Percentiles rank a stretch among this genome's conserved stretches.
Conservation (phyloP, 2,888 invertebrate species). For the Cyrtodaria siliqua region DNA sequence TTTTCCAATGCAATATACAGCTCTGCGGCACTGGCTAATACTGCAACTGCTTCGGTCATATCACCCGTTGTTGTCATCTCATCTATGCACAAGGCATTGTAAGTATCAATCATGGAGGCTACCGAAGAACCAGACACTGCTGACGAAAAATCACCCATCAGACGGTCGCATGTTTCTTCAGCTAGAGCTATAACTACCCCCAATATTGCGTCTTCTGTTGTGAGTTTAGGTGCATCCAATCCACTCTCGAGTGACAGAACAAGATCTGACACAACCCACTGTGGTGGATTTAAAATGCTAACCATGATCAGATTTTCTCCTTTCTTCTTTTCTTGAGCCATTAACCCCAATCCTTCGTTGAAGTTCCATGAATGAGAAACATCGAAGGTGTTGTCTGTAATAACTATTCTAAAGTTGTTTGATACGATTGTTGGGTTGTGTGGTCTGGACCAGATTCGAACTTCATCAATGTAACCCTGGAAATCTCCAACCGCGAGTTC, state of each 20-base stretch:
- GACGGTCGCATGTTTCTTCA: constrained; percentile 42
- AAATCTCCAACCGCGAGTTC: constrained; percentile 57
- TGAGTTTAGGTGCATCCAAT: constrained; percentile 32
- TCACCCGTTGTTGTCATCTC: constrained; percentile 54
- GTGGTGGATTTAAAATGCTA: constrained; percentile 56
- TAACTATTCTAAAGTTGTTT: constrained; percentile 62
- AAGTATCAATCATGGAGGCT: constrained; percentile 28
- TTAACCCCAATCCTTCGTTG: constrained; percentile 66
- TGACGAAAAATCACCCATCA: constrained; percentile 49
- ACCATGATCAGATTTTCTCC: constrained; percentile 62
- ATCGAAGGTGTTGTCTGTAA: constrained; percentile 62
- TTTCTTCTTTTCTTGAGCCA: constrained; percentile 55
- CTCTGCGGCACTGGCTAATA: constrained; percentile 49
- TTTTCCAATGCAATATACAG: constrained; percentile 39
- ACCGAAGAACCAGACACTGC: constrained; percentile 34
- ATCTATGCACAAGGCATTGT: constrained; percentile 55
- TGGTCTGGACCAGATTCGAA: constrained; percentile 73
- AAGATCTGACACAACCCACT: constrained; percentile 70
- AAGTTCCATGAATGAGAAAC: constrained; percentile 72
- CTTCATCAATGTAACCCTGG: constrained; percentile 72
- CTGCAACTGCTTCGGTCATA: constrained; percentile 48
- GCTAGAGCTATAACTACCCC: constrained; percentile 29
- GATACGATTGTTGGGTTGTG: constrained; percentile 70
- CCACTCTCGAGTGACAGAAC: constrained; percentile 45
- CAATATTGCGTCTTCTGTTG: constrained; percentile 29